Conservation (phyloP, 2,888 invertebrate genomes). For the Megastigmus dorsalis region DNA sequence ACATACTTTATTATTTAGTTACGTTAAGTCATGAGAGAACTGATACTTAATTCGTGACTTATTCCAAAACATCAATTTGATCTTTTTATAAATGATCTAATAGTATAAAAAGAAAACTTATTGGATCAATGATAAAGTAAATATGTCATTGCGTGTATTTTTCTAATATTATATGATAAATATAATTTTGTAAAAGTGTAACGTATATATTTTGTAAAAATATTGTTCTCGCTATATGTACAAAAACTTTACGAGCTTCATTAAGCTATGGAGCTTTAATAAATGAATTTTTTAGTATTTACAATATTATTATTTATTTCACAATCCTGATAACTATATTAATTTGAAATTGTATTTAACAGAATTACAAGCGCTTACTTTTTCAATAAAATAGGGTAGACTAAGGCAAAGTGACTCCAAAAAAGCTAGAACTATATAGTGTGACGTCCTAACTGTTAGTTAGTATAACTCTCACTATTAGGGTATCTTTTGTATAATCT, state of each 20-base stretch:
- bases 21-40: constrained; percentile 25
- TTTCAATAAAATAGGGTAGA: too few relatives aligned
- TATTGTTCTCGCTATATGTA: constrained; percentile 65
- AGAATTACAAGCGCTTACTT: too few relatives aligned
- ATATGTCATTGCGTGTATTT: neutral
- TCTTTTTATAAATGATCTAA: neutral
- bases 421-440: too few relatives aligned
- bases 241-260: constrained; percentile 63
- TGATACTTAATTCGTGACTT: constrained; percentile 23
- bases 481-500: too few relatives aligned
- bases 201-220: constrained; percentile 67
- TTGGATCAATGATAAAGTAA: neutral
- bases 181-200: constrained; percentile 13
- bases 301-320: neutral
- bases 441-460: too few relatives aligned
- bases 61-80: neutral
- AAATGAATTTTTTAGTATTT: constrained; percentile 70
- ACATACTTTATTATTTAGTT: neutral
- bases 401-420: too few relatives aligned
- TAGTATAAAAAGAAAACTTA: neutral
- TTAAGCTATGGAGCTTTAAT: constrained; percentile 60
- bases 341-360: too few relatives aligned
- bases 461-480: too few relatives aligned
- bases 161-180: neutral
- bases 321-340: too few relatives aligned